These are phyloP conservation scores for Yponomeuta sedellus DNA, from an alignment of 2,888 invertebrate genomes.

Conservation along the genomic window DNA sequence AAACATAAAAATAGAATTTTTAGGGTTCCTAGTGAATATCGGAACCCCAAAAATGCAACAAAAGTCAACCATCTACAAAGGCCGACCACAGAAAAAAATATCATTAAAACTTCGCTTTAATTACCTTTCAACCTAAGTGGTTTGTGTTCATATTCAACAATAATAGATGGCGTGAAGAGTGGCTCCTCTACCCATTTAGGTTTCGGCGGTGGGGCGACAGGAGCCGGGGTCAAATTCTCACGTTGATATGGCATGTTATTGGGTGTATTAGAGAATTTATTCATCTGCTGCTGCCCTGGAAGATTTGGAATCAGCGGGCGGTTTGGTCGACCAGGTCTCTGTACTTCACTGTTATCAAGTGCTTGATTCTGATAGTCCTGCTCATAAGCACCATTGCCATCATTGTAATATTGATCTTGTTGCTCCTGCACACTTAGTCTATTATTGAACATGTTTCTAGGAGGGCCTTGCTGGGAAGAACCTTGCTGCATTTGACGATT, in stretches of 20 bases:
- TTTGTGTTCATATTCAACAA: conserved; percentile 84
- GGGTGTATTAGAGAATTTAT: conserved; percentile 28
- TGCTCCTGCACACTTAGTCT: conserved; percentile 18
- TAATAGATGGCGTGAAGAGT: conserved; percentile 73
- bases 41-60: too few species aligned
- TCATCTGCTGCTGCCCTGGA: conserved; percentile 28
- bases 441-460: conserved; percentile 10
- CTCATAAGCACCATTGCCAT: conserved; percentile 34
- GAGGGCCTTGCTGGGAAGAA: background rate
- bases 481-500: conserved; percentile 5
- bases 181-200: conserved; percentile 63
- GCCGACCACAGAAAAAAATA: background rate
- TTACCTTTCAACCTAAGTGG: conserved; percentile 74
- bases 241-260: conserved; percentile 9
- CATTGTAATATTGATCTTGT: conserved; percentile 37
- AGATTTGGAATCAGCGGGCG: conserved; percentile 32
- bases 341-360: background rate
- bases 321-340: conserved; percentile 15
- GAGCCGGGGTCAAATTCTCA: background rate
- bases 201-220: conserved; percentile 24
- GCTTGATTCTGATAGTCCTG: conserved; percentile 27
- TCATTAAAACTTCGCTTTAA: conserved; percentile 17
- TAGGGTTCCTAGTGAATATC: too few species aligned
- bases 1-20: too few species aligned
- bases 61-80: too few species aligned